Percentiles rank a stretch among this genome's conserved stretches.
phyloP scores from a whole-genome alignment of 2,888 invertebrate genomes.

The Keiferia lycopersicella region DNA sequence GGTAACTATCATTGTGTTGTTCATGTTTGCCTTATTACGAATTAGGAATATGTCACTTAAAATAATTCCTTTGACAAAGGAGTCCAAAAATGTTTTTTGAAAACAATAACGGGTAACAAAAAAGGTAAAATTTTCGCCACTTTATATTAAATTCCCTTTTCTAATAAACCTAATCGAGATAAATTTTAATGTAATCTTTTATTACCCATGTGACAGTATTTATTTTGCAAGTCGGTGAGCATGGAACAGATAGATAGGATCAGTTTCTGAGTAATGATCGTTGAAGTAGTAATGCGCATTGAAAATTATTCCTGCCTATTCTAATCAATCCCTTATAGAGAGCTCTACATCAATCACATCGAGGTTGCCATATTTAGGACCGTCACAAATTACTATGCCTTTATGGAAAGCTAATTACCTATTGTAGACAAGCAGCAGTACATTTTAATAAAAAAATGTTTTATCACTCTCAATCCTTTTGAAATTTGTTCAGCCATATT shows the following conservation, averaged over 20 bases:
- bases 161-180: no score
- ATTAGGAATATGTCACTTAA: no score
- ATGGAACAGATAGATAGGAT: constrained; percentile 29
- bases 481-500: no score
- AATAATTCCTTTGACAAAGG: no score
- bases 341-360: constrained; percentile 37
- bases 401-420: constrained; percentile 19
- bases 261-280: constrained; percentile 43
- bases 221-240: constrained; percentile 23
- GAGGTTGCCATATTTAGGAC: constrained; percentile 42
- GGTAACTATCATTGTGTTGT: no score
- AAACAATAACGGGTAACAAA: no score
- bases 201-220: constrained; percentile 10
- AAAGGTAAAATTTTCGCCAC: no score
- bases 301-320: constrained; percentile 46
- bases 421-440: not conserved
- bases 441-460: no score
- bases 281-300: constrained; percentile 45
- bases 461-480: not conserved
- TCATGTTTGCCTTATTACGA: no score
- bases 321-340: constrained; percentile 42
- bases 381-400: constrained; percentile 32
- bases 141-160: no score
- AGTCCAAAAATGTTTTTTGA: no score
- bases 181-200: no score